Percentiles rank a stretch among this genome's conserved stretches.
Evolutionary conservation across 2,797 vertebrate genomes (phyloP).

Genomic region (Enteromius trimaculatus): DNA sequence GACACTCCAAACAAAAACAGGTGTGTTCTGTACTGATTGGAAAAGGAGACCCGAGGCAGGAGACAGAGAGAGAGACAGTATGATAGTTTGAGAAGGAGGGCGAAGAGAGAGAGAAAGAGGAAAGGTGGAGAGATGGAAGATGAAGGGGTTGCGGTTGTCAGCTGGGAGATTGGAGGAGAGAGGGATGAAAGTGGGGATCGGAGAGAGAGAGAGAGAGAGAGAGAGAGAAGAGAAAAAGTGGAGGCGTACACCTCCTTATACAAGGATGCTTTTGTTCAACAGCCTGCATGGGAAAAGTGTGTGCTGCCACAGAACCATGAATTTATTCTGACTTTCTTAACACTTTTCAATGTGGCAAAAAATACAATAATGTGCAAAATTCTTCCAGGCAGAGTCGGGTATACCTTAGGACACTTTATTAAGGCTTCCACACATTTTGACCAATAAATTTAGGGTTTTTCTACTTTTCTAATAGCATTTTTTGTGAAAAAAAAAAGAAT

Average conservation of each 20-base stretch:
- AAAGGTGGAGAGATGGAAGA: constrained; percentile 33
- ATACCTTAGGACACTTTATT: not conserved
- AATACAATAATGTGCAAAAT: not conserved
- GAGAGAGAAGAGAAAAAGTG: constrained; percentile 44
- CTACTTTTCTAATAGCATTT: not conserved
- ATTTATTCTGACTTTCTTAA: constrained; percentile 11
- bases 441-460: not conserved
- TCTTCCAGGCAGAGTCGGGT: not conserved
- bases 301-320: constrained; percentile 4
- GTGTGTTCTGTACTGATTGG: constrained; percentile 50
- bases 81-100: constrained; percentile 39
- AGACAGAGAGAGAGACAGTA: constrained; percentile 10
- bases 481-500: not conserved
- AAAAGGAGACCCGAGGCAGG: constrained; percentile 48
- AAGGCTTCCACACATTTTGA: not conserved
- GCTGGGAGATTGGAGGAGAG: constrained; percentile 61
- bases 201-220: constrained; percentile 33
- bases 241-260: constrained; percentile 59
- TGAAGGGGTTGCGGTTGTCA: constrained; percentile 46
- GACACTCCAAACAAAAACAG: constrained; percentile 53
- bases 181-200: constrained; percentile 51
- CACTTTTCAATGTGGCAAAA: not conserved
- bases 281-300: constrained; percentile 53
- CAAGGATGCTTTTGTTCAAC: constrained; percentile 67
- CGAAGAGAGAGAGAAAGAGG: constrained; percentile 18